Evolutionary conservation across 2,797 vertebrate species (phyloP).

Genomic region (Macropus fuliginosus): DNA sequence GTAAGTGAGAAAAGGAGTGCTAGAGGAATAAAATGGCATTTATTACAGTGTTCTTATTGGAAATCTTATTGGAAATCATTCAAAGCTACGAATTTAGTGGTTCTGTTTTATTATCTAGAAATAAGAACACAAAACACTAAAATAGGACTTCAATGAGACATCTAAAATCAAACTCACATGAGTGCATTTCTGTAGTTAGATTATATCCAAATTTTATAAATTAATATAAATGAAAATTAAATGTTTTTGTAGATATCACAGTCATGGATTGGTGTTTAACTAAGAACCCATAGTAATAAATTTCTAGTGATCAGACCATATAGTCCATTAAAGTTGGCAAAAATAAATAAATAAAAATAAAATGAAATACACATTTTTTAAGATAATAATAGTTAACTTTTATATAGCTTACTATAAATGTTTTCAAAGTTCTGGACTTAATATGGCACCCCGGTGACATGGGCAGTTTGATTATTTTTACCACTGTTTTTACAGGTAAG

Average conservation of each 20-base stretch:
- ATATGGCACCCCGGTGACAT: not conserved
- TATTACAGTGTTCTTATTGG: not conserved
- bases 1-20: slow-evolving; percentile 10
- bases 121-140: not conserved
- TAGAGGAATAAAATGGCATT: slow-evolving; percentile 30
- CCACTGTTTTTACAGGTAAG: not conserved
- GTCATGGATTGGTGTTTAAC: not conserved
- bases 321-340: not conserved
- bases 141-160: not conserved
- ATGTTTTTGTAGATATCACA: not conserved
- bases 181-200: not conserved
- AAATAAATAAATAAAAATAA: not conserved
- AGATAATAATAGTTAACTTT: not conserved
- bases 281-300: not conserved
- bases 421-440: not conserved
- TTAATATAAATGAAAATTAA: not conserved
- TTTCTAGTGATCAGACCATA: not conserved
- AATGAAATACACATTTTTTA: not conserved
- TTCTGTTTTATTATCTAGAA: not conserved
- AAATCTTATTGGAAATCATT: not conserved
- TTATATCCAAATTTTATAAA: not conserved
- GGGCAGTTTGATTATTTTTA: not conserved
- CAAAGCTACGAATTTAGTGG: not conserved
- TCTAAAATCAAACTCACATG: not conserved
- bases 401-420: not conserved